These are phyloP conservation scores for Aphis gossypii DNA, from an alignment of 1,140 invertebrate species.

Conservation along the genomic window DNA sequence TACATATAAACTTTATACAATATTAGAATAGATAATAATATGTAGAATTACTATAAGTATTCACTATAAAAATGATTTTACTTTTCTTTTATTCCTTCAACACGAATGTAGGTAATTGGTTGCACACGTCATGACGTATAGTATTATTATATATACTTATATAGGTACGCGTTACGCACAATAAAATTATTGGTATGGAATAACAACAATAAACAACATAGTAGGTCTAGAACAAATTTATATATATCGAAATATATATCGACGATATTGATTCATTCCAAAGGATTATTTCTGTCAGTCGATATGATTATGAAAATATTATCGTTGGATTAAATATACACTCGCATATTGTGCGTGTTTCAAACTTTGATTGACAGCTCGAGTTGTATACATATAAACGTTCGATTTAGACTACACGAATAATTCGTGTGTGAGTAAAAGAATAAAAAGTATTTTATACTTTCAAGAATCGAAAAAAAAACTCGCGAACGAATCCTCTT, in stretches of 20 bases:
- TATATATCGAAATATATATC: neutral
- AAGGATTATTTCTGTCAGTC: neutral
- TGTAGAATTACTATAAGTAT: too few species aligned
- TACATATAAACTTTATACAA: too few species aligned
- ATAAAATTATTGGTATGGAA: too few species aligned
- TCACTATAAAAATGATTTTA: too few species aligned
- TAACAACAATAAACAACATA: too few species aligned
- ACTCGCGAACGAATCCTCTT: neutral
- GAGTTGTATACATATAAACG: neutral
- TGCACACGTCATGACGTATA: too few species aligned
- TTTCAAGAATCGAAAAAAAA: constrained; percentile 20
- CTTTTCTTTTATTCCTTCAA: too few species aligned
- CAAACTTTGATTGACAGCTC: neutral
- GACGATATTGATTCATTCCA: neutral
- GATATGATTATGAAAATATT: neutral
- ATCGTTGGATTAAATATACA: neutral
- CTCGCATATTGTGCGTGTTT: neutral
- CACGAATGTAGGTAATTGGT: too few species aligned
- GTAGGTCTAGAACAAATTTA: neutral
- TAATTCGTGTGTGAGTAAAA: constrained; percentile 1
- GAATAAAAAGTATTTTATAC: neutral
- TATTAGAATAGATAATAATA: too few species aligned
- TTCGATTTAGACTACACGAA: neutral
- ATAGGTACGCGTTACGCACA: too few species aligned
- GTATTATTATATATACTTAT: too few species aligned